These are phyloP conservation scores for Alectoris magna DNA, from an alignment of 2,797 vertebrate genomes.

Conservation along the genomic window DNA sequence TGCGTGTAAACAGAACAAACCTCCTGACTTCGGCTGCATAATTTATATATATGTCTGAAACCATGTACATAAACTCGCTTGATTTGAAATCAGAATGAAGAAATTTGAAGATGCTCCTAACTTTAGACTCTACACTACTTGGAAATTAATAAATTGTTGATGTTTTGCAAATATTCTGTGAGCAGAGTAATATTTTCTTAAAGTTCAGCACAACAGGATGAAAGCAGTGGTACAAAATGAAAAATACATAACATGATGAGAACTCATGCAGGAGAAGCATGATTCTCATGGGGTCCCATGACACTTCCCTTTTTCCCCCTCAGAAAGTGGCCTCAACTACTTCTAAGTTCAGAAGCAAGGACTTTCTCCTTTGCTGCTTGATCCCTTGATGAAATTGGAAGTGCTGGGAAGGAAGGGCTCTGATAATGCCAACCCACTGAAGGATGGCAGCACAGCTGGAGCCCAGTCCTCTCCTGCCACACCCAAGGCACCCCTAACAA, in stretches of 20 bases:
- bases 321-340: neutral
- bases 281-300: neutral
- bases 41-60: conserved; percentile 51
- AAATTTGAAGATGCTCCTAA: neutral
- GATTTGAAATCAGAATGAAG: conserved; percentile 21
- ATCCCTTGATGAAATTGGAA: neutral
- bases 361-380: neutral
- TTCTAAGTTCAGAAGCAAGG: neutral
- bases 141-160: conserved; percentile 74
- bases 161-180: conserved; percentile 71
- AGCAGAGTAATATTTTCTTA: neutral
- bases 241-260: neutral
- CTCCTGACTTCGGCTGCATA: neutral
- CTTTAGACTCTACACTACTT: conserved; percentile 15
- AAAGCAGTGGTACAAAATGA: neutral
- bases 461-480: neutral
- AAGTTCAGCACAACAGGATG: neutral
- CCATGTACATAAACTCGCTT: neutral
- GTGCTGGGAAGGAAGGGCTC: neutral
- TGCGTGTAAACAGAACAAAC: conserved; percentile 69
- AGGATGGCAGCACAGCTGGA: neutral
- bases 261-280: neutral
- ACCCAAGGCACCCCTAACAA: neutral
- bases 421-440: neutral
- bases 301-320: neutral